Conservation (phyloP, 2,797 vertebrate genomes). For the Tangara arthus region DNA sequence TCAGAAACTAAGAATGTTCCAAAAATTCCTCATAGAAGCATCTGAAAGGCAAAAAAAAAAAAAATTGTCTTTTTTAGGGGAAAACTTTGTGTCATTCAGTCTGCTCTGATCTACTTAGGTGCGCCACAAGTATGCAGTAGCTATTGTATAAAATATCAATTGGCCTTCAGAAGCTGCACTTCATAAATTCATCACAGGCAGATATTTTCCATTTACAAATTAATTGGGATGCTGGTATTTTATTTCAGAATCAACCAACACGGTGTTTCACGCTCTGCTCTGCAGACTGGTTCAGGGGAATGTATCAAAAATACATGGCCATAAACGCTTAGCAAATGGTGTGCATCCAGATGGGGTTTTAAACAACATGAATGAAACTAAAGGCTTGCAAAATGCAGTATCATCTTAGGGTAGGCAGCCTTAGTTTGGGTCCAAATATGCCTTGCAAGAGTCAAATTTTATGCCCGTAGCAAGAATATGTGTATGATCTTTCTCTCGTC, state of each 20-base stretch:
- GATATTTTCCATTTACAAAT: conserved; percentile 34
- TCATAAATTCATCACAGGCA: conserved; percentile 8
- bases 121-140: not conserved
- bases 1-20: not conserved
- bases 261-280: not conserved
- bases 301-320: not conserved
- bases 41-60: not conserved
- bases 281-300: not conserved
- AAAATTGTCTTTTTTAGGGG: not conserved
- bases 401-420: not conserved
- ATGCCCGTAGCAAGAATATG: not conserved
- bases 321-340: not conserved
- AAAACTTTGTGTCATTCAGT: not conserved
- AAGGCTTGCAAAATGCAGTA: not conserved
- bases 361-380: not conserved
- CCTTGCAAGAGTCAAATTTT: not conserved
- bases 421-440: not conserved
- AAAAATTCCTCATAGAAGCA: not conserved
- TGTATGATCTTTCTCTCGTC: not conserved
- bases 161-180: conserved; percentile 8
- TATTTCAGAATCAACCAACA: not conserved
- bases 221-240: conserved; percentile 21
- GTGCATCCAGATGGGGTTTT: not conserved
- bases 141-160: not conserved
- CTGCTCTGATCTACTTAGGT: not conserved